Evolutionary conservation across 2,113 vertebrate genomes (phyloP), one percentile per base, ranked within the genome.

Genomic region (Sturnira hondurensis): DNA sequence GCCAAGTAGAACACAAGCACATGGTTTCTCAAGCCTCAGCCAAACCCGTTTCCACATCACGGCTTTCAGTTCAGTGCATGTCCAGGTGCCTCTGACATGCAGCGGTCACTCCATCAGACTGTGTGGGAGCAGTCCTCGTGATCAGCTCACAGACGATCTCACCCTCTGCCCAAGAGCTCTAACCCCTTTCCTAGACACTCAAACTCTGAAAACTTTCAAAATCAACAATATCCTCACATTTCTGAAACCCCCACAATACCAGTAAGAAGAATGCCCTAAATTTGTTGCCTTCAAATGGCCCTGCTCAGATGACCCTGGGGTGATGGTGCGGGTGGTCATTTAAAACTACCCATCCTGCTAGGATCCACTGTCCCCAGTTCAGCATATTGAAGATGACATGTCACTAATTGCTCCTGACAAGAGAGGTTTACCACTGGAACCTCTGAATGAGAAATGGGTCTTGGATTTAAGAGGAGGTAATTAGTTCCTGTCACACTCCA

Each of bases 331-430:
- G 4, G 5, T n/a, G 61, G 38, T 54, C 81, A 92, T 54, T 86
- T 58, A 84, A 90, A 83, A 36, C 43, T 3, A 24, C 41, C 45
- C 16, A 52, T 73, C 50, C 43, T 74, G 50, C 24, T 52, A 89
- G 63, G 24, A 76, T 73, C 43, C 74, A 26, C 1, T 50, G 74
- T 63, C 56, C 81, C 81, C 70, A 68, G 58, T 24, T 52, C 31
- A 85, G 92, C 84, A 52, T 33, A 63, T 3, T 73, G 77, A 86
- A 74, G 71, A 67, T 63, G 41, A 63, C 54, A 65, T 7, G 70
- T 83, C 94, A 88, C 92, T 93, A 96, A 94, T 76, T 96, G 80
- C 86, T 94, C 87, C 52, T 94, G 89, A 94, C 93, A 91, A 1
- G 38, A 67, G 83, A 96, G 80, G 83, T 90, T 96, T 92, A 95